These are phyloP conservation scores for Myocastor coypus DNA, from an alignment of 2,113 vertebrate genomes.

Conservation along the genomic window DNA sequence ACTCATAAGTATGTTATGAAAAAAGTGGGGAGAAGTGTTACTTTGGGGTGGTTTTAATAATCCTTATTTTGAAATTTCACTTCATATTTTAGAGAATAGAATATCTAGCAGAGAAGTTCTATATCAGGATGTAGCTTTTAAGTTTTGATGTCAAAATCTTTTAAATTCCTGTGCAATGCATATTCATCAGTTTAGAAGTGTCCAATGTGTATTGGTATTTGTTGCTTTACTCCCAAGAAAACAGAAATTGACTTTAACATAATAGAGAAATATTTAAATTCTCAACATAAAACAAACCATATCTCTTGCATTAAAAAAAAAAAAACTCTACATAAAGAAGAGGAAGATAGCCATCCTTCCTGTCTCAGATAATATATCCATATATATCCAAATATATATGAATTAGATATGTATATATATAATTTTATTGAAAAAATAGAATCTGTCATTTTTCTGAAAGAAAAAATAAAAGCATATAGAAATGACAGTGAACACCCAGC, in stretches of 20 bases:
- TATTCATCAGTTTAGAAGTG: neutral
- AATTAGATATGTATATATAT: neutral
- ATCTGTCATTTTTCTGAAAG: neutral
- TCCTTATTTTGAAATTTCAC: neutral
- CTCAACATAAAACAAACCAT: neutral
- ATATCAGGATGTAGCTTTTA: neutral
- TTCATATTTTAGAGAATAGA: neutral
- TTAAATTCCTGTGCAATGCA: neutral
- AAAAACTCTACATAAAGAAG: neutral
- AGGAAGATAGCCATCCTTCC: neutral
- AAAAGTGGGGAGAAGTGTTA: neutral
- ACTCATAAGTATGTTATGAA: neutral
- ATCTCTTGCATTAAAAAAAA: neutral
- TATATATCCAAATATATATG: no score
- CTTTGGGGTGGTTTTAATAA: neutral
- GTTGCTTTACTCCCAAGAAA: neutral
- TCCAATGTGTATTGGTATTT: neutral
- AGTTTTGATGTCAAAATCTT: neutral
- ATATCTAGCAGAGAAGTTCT: neutral
- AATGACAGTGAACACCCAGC: neutral
- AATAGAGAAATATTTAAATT: neutral
- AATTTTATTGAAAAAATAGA: neutral
- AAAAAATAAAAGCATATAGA: neutral
- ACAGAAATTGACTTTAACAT: conserved; percentile 19
- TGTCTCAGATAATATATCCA: no score